Evolutionary conservation across 2,113 vertebrate genomes (phyloP), one percentile per base, ranked within the genome.

Genomic region (Clupea harengus): DNA sequence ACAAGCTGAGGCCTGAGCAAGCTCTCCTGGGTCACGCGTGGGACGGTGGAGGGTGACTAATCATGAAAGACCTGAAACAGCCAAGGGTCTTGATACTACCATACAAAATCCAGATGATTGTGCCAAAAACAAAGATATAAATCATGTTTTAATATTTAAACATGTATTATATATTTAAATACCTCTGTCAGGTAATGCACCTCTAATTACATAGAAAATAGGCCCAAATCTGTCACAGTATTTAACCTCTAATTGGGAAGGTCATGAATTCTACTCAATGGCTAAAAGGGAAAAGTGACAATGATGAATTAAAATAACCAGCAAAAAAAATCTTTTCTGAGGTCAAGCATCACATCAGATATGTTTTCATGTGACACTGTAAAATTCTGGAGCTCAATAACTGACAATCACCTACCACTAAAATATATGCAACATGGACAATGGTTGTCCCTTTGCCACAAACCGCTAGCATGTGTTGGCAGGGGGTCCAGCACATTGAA

Each of bases 401-500:
- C 13, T 54, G 78, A 47, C 47, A 54, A 15, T 32, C 9, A 81
- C 4, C 84, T 45, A 10, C 54, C 60, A 84, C n/a, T 84, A 81
- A 75, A 84, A 83, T 25, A 44, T 45, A 47, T 32, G 25, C 25
- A 84, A 50, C 81, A 45, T 54, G 52, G 13, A 47, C 81, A 85
- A 83, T 64, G 45, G 49, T 50, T 85, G 72, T n/a, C 67, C 52
- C 28, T 39, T 82, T 67, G 52, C 52, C 17, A 54, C 52, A 72
- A 52, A 50, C 60, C 85, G 89, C 88, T 83, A 81, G 49, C 81
- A 64, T 9, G 28, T 32, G 54, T 80, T 50, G 44, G 87, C 85
- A 83, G 87, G 84, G 81, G 85, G 87, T 88, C 83, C 75, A 60
- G 45, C 81, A 72, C 45, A 45, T 50, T 87, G 84, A 85, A 90